Evolutionary conservation across 2,113 vertebrate genomes (phyloP).

Genomic region (Crotophaga sulcirostris): DNA sequence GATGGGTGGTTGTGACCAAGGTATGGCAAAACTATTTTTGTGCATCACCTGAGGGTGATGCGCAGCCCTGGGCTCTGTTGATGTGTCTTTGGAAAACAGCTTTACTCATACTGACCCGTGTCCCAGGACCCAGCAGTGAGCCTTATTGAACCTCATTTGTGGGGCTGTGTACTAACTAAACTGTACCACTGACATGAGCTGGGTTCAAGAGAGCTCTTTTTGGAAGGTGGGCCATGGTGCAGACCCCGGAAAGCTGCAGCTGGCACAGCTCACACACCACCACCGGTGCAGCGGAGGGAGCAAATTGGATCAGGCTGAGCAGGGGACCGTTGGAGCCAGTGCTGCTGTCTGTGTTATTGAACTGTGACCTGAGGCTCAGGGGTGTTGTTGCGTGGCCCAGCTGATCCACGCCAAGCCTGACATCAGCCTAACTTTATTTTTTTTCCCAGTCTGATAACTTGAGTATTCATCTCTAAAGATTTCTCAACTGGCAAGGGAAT

Average conservation of each 20-base stretch:
- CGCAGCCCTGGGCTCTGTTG: neutral
- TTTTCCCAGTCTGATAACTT: neutral
- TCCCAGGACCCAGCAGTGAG: too few species aligned
- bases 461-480: neutral
- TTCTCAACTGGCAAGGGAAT: neutral
- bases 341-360: neutral
- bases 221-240: accelerated
- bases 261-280: neutral
- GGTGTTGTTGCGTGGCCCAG: neutral
- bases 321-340: neutral
- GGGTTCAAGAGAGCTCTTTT: neutral
- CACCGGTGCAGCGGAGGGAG: neutral
- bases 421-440: neutral
- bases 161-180: neutral
- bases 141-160: neutral
- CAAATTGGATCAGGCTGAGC: neutral
- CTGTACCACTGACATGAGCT: neutral
- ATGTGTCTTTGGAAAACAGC: neutral
- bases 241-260: neutral
- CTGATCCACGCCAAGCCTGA: neutral
- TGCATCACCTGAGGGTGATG: neutral
- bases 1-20: neutral
- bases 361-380: neutral
- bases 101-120: neutral
- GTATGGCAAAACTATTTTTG: neutral